Evolutionary conservation across 1,140 invertebrate genomes (phyloP), one percentile per base, ranked within the genome.

Genomic region (Melipona quadrifasciata): DNA sequence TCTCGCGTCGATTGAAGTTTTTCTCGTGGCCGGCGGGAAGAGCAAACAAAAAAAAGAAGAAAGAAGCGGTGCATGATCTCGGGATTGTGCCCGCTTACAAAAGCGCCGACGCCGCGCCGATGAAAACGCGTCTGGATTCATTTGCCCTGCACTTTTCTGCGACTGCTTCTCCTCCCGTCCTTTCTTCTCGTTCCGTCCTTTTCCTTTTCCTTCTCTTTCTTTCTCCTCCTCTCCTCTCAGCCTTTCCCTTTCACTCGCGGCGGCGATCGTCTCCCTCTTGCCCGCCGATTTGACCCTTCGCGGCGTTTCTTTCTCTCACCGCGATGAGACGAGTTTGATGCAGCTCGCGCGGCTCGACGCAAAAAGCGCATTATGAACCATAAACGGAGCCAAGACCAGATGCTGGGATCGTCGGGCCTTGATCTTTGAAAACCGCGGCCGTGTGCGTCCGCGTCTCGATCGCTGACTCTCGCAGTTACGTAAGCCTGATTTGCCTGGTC

Each of bases 1-100:
- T 89, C 88, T 78, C 73, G 92, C 93, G 93, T 94, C 93, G 93
- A 94, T 94, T 93, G 90, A 93, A 92, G 90, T 92, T 93, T 91
- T 93, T 93, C 89, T 91, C 75, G 14, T 51, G 83, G 68, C 78
- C 39, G 19, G 76, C 82, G 87, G 86, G 86, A 93, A 94, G 93
- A 90, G 27, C 14, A 10, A 8, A 8, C 8, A 47, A 47, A 8
- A 47, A 47, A 8, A 47, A 10, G 39, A 47, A 47, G 8, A 47
- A 10, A 8, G 8, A 47, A 8, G 39, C 91, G 74, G 88, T 86
- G 91, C 88, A 93, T 91, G 93, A 94, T 94, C 93, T 92, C 93
- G 92, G 90, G 93, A 94, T 94, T 93, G 92, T 92, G 92, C 90
- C 89, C 82, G 71, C 86, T 91, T 90, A 92, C 93, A 94, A 94